Percentiles rank a stretch among this genome's conserved stretches.
Conservation (phyloP, 2,113 vertebrate genomes). For the Cyanocitta stelleri region DNA sequence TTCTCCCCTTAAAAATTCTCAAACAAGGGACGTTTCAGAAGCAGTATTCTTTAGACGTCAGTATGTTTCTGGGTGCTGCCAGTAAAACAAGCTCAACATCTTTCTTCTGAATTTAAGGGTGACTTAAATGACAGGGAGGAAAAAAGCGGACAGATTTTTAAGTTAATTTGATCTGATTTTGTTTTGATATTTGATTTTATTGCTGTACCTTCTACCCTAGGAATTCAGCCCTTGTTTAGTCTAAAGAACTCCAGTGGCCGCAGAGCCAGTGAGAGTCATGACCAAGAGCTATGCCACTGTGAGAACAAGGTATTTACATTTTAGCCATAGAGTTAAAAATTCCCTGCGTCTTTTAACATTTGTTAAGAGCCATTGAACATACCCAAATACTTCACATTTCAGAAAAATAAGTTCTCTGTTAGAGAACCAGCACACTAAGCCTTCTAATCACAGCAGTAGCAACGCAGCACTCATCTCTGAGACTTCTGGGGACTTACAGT, state of each 20-base stretch:
- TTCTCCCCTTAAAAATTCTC: not conserved
- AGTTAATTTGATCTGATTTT: constrained; percentile 34
- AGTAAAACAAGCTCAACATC: not conserved
- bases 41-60: not conserved
- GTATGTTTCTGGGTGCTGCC: not conserved
- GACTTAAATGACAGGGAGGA: not conserved
- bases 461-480: not conserved
- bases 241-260: not conserved
- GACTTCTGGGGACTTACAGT: not conserved
- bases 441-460: not conserved
- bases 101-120: not conserved
- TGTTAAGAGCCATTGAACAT: not conserved
- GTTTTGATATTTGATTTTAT: constrained; percentile 43
- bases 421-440: not conserved
- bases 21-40: not conserved
- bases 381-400: not conserved
- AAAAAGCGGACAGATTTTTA: not conserved
- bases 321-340: not conserved
- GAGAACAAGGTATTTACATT: not conserved
- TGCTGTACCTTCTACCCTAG: not conserved
- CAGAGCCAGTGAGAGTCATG: not conserved
- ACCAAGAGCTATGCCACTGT: not conserved
- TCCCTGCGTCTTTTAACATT: not conserved
- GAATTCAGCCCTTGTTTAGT: constrained; percentile 35
- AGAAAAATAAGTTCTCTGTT: not conserved